A percentile compares a stretch with the other conserved stretches of the same genome.
Conservation (phyloP, 2,113 vertebrate species). For the Tragelaphus strepsiceros region DNA sequence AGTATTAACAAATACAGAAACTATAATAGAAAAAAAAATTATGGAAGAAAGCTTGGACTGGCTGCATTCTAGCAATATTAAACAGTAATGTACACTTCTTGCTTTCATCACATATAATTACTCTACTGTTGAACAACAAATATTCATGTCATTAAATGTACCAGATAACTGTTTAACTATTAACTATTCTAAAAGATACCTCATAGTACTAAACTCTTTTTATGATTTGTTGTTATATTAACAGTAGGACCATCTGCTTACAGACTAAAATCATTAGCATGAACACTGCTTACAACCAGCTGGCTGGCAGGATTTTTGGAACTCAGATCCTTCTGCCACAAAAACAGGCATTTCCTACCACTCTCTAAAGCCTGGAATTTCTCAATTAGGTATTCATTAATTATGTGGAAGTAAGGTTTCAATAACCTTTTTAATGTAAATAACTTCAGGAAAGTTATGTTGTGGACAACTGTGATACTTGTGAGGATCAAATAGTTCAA, state of each 20-base stretch:
- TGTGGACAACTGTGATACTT: background rate
- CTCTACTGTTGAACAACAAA: background rate
- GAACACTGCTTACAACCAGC: background rate
- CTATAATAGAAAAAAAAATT: background rate
- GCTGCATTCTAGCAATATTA: background rate
- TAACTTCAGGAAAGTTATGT: background rate
- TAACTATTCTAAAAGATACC: background rate
- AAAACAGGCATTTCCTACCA: background rate
- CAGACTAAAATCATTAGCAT: background rate
- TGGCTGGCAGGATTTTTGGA: background rate
- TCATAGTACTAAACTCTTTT: background rate
- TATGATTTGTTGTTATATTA: background rate
- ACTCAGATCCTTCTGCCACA: background rate
- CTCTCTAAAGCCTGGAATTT: background rate
- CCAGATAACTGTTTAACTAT: background rate
- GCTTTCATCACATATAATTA: background rate
- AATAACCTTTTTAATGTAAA: background rate
- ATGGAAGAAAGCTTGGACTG: background rate
- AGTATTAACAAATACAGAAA: background rate
- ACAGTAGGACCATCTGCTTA: background rate
- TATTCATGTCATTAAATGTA: background rate
- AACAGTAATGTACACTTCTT: background rate
- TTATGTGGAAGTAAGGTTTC: background rate
- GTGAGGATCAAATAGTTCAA: background rate
- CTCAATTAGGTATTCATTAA: background rate